Percentiles rank a stretch among this genome's conserved stretches.
Conservation (phyloP, 2,113 vertebrate genomes). For the Mormoops blainvillei region DNA sequence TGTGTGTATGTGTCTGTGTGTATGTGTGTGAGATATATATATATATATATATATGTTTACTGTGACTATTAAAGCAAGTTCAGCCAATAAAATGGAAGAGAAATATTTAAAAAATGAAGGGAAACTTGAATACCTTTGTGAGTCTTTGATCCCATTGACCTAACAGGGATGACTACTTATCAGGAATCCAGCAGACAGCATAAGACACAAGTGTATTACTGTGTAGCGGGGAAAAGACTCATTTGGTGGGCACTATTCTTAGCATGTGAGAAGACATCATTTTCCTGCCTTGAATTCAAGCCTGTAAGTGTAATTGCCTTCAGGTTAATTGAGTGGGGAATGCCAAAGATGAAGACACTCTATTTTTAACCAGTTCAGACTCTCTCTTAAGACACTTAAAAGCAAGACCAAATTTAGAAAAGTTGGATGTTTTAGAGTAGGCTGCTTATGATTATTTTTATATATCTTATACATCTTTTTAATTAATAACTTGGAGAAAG, state of each 20-base stretch:
- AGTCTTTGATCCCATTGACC: neutral
- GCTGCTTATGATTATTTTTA: neutral
- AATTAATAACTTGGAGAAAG: conserved; percentile 49
- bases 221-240: neutral
- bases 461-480: conserved; percentile 16
- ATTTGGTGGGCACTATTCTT: neutral
- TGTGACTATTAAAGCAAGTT: too few relatives aligned
- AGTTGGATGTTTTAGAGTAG: neutral
- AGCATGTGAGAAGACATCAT: neutral
- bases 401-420: neutral
- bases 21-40: too few relatives aligned
- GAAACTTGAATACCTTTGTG: neutral
- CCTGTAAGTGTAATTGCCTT: neutral
- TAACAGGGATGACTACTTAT: neutral
- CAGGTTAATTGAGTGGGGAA: neutral
- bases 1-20: too few relatives aligned
- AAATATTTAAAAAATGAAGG: too few relatives aligned
- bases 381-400: neutral
- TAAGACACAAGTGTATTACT: neutral
- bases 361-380: neutral
- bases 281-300: neutral
- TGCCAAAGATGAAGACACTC: neutral
- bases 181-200: neutral
- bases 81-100: too few relatives aligned
- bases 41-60: too few relatives aligned